Base-by-base conservation (phyloP, 2,797 vertebrate genomes). In the Allobates femoralis region DNA sequence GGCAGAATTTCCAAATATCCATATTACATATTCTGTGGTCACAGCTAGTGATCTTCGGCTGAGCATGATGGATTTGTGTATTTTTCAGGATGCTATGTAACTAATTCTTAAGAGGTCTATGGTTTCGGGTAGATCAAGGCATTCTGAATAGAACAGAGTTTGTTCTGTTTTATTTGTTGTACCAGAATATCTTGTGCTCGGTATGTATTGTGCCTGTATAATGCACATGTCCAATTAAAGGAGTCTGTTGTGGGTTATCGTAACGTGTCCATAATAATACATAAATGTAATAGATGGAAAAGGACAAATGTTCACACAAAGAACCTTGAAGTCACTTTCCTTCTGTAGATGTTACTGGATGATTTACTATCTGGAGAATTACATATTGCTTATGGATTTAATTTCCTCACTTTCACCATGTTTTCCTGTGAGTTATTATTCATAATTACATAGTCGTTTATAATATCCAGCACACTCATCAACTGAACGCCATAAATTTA, bases 351-450 rank as follows among this genome's bases (percentile, higher is more conserved):
- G 56, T 16, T 81, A 66, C 80, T 81, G 69, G 32, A 66, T 81
- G 85, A 81, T 86, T 86, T 73, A 85, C 37, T 56, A 85, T 80
- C 69, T 3, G 6, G 21, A 53, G 53, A 55, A 79, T 80, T 56
- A 85, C 51, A 66, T 60, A 80, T 80, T 75, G 85, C 85, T 75
- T 62, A 30, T 75, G 78, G 79, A 51, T 86, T 73, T 86, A 64
- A 86, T 86, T 86, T 86, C 85, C 37, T 60, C 53, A 60, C 69
- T 81, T 81, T 86, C 85, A 53, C 53, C 21, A 51, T 74, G 69
- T 60, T 81, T 71, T 86, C 71, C 67, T 74, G 71, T 81, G 56
- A 81, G 69, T 60, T 58, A 86, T 75, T 86, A 81, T 86, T 86
- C 69, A 81, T 86, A 75, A 81, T 81, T 86, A 86, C 79, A 75